A percentile compares a stretch with the other conserved stretches of the same genome.
These are phyloP conservation scores for Ictalurus furcatus DNA, from an alignment of 2,113 vertebrate species.

Conservation along the genomic window DNA sequence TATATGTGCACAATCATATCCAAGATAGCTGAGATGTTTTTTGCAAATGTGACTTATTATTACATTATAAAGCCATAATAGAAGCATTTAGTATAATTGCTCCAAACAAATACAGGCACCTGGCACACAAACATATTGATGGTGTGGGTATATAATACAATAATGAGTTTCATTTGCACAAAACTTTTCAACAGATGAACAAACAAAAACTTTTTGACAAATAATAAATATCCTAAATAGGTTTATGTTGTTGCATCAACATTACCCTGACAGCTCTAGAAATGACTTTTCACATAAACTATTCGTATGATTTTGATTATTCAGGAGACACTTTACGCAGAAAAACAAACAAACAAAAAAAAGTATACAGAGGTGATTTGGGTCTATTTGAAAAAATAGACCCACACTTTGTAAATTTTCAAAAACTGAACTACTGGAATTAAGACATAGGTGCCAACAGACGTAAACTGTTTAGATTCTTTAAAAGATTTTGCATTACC, in stretches of 20 bases:
- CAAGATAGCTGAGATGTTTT: background rate
- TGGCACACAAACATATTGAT: background rate
- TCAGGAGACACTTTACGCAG: background rate
- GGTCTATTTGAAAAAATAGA: background rate
- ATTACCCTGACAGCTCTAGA: background rate
- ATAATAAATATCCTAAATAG: background rate
- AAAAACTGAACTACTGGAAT: background rate
- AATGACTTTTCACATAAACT: background rate
- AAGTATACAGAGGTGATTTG: too few relatives aligned
- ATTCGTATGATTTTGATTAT: background rate
- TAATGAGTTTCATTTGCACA: background rate
- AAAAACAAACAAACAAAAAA: too few relatives aligned
- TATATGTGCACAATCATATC: background rate
- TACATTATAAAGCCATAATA: conserved; percentile 13
- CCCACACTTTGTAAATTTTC: background rate
- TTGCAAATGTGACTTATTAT: conserved; percentile 5
- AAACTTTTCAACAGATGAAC: background rate
- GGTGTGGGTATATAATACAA: background rate
- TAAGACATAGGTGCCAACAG: background rate
- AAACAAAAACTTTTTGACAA: background rate
- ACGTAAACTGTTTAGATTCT: background rate
- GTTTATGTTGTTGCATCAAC: background rate
- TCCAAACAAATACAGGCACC: conserved; percentile 6
- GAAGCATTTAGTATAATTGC: conserved; percentile 3
- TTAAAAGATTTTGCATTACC: conserved; percentile 48